Percentiles rank a stretch among this genome's conserved stretches.
phyloP scores from a whole-genome alignment of 2,888 invertebrate genomes.

The Lathronympha strigana region DNA sequence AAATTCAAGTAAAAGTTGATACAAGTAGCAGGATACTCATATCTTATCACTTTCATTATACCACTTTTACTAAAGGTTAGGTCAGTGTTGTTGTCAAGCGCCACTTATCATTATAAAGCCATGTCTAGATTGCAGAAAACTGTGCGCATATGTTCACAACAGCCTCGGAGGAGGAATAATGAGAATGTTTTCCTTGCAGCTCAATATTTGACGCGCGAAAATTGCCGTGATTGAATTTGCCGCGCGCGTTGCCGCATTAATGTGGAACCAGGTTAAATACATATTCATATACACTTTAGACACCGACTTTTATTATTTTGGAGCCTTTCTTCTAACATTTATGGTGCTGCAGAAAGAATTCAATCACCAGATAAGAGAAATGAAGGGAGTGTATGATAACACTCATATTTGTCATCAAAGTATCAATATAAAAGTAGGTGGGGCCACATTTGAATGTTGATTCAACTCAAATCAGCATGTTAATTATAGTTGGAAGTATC shows the following conservation, averaged over 20 bases:
- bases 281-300: not conserved
- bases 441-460: not conserved
- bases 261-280: no score
- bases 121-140: no score
- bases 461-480: not conserved
- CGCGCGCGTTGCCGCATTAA: no score
- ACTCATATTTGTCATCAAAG: not conserved
- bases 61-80: constrained; percentile 12
- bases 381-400: not conserved
- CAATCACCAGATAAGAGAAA: not conserved
- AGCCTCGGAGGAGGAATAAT: no score
- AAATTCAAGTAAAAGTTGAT: constrained; percentile 14
- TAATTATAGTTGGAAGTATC: constrained; percentile 6
- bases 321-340: not conserved
- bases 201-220: no score
- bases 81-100: constrained; percentile 7
- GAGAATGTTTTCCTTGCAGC: no score
- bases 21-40: not conserved
- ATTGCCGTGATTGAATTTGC: no score
- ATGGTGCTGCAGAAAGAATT: not conserved
- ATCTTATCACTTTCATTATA: constrained; percentile 20
- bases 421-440: not conserved
- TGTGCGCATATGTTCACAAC: no score
- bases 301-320: no score
- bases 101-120: not conserved